Evolutionary conservation across 1,140 invertebrate species (phyloP).

Genomic region (Popillia japonica): DNA sequence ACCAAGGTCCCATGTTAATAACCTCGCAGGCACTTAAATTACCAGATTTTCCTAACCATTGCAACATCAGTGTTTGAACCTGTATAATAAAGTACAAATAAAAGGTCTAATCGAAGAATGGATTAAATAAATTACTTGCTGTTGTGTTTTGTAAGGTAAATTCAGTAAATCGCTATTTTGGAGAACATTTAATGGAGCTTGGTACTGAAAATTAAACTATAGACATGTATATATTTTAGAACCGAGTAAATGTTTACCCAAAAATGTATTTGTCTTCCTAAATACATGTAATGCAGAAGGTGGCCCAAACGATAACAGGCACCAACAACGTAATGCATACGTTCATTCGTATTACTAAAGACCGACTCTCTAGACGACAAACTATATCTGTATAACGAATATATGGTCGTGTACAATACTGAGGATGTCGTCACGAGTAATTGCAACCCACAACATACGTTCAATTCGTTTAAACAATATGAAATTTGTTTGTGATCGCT

Average conservation of each 20-base stretch:
- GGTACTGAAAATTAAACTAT: slow-evolving; percentile 20
- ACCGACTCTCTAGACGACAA: not conserved
- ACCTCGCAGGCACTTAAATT: slow-evolving; percentile 16
- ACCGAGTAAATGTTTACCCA: slow-evolving; percentile 26
- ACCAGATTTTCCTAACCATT: slow-evolving; percentile 20
- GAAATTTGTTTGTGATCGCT: slow-evolving; percentile 3
- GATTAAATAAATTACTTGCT: slow-evolving; percentile 29
- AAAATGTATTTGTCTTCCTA: slow-evolving; percentile 3
- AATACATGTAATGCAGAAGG: slow-evolving; percentile 25
- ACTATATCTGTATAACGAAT: slow-evolving; percentile 34
- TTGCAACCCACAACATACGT: slow-evolving; percentile 26
- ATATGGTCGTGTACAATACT: slow-evolving; percentile 5
- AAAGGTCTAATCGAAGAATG: not conserved
- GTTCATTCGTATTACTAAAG: slow-evolving; percentile 25
- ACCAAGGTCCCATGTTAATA: slow-evolving; percentile 37
- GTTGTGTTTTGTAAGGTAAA: slow-evolving; percentile 4
- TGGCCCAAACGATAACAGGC: slow-evolving; percentile 20
- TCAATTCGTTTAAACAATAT: slow-evolving; percentile 20
- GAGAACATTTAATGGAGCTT: slow-evolving; percentile 19
- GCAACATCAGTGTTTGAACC: slow-evolving; percentile 38
- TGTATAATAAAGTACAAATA: not conserved
- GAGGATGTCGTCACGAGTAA: slow-evolving; percentile 12
- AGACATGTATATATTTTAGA: too few relatives aligned
- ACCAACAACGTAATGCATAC: slow-evolving; percentile 12
- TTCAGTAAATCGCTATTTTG: slow-evolving; percentile 9